phyloP scores from a whole-genome alignment of 2,888 invertebrate species.

The Loripinus fragilis region DNA sequence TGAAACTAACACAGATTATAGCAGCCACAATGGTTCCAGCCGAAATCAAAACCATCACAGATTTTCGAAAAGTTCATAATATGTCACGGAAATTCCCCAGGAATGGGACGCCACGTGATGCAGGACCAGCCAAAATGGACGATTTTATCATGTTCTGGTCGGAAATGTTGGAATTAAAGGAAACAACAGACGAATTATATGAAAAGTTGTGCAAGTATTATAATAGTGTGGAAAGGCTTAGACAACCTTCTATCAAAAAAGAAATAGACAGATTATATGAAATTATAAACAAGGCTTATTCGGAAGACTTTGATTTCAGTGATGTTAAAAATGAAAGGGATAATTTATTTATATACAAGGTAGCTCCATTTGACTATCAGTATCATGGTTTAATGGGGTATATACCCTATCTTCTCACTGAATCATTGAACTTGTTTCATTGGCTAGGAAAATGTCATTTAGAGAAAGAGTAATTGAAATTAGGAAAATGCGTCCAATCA shows the following conservation, averaged over 20 bases:
- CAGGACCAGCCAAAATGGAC: slow-evolving; percentile 66
- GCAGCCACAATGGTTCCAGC: slow-evolving; percentile 58
- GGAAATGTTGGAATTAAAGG: slow-evolving; percentile 66
- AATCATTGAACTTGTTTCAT: slow-evolving; percentile 70
- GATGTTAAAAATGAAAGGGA: slow-evolving; percentile 74
- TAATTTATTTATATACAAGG: slow-evolving; percentile 78
- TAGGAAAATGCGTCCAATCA: too few relatives aligned
- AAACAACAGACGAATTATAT: slow-evolving; percentile 69
- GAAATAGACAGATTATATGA: slow-evolving; percentile 73
- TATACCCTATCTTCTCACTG: slow-evolving; percentile 74
- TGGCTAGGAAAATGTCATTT: slow-evolving; percentile 72
- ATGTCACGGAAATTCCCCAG: slow-evolving; percentile 68
- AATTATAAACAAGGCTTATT: slow-evolving; percentile 60
- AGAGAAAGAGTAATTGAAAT: slow-evolving; percentile 61
- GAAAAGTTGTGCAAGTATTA: slow-evolving; percentile 70
- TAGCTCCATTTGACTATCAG: slow-evolving; percentile 71
- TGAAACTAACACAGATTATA: slow-evolving; percentile 74
- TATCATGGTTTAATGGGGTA: slow-evolving; percentile 76
- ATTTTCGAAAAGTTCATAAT: slow-evolving; percentile 64
- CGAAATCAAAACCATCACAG: slow-evolving; percentile 63
- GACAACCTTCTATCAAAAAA: slow-evolving; percentile 73
- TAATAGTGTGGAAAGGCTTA: slow-evolving; percentile 68
- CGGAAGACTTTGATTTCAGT: slow-evolving; percentile 75
- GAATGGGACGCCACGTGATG: slow-evolving; percentile 67
- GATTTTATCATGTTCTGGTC: slow-evolving; percentile 75